A percentile compares a stretch with the other conserved stretches of the same genome.
Evolutionary conservation across 2,113 vertebrate genomes (phyloP).

Genomic region (Hippopotamus amphibius): DNA sequence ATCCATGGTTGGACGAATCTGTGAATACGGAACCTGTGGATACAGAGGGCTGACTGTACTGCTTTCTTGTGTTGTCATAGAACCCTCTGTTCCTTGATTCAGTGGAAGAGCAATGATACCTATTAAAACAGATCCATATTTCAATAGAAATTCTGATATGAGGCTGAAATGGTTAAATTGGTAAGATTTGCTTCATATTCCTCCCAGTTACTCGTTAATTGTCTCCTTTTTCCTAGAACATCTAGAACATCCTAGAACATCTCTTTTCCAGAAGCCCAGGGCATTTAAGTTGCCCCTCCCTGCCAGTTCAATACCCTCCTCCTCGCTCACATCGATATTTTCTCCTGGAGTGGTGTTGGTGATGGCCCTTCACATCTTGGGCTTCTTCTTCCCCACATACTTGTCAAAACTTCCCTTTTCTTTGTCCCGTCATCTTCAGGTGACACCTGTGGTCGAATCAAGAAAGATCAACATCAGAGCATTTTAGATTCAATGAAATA

Average conservation of each 20-base stretch:
- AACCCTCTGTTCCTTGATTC: background rate
- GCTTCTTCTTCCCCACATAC: background rate
- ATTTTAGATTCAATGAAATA: background rate
- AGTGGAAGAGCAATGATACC: background rate
- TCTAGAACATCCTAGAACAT: background rate
- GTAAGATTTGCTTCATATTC: background rate
- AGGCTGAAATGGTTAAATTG: background rate
- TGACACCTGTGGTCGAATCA: background rate
- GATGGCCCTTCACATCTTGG: background rate
- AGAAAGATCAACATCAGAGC: background rate
- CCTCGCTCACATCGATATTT: background rate
- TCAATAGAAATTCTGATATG: background rate
- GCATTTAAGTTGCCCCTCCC: background rate
- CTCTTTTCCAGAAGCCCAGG: background rate
- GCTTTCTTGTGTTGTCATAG: background rate
- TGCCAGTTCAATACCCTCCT: background rate
- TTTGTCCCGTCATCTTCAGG: background rate
- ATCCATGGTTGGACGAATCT: background rate
- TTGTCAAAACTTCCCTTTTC: background rate
- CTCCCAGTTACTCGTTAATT: background rate
- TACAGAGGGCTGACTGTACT: background rate
- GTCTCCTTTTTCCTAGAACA: background rate
- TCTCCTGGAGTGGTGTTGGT: background rate
- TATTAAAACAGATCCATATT: background rate
- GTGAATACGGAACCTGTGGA: background rate